A percentile compares a stretch with the other conserved stretches of the same genome.
Conservation (phyloP, 2,888 invertebrate species). For the Protophormia terraenovae region DNA sequence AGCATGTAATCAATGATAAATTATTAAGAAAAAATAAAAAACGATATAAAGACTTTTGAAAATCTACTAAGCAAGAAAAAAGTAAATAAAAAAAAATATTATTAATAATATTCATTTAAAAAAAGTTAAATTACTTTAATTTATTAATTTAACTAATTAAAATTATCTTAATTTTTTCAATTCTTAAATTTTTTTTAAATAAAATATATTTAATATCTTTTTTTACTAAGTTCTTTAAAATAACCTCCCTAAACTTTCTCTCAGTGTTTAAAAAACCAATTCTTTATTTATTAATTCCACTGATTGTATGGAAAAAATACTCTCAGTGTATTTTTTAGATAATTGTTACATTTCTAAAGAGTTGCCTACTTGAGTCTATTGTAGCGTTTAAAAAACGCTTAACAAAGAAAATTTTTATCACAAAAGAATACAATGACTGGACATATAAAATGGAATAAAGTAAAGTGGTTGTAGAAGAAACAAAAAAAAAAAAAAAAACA, state of each 20-base stretch:
- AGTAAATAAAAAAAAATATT: background rate
- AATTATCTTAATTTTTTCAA: too few species aligned
- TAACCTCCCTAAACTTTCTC: too few species aligned
- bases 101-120: background rate
- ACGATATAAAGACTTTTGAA: background rate
- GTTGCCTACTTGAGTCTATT: background rate
- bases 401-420: slow-evolving; percentile 26
- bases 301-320: too few species aligned
- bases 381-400: slow-evolving; percentile 1
- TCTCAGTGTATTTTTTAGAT: background rate
- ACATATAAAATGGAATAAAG: slow-evolving; percentile 23
- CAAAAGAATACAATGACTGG: background rate
- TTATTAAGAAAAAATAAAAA: slow-evolving; percentile 19
- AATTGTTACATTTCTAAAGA: background rate
- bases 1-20: slow-evolving; percentile 57
- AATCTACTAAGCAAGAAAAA: background rate
- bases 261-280: too few species aligned
- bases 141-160: too few species aligned
- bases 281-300: too few species aligned
- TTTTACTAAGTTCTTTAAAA: too few species aligned
- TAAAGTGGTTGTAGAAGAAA: background rate
- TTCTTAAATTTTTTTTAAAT: too few species aligned
- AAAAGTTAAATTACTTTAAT: background rate
- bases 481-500: too few species aligned
- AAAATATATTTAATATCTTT: too few species aligned